Conservation (phyloP, 2,888 invertebrate species). For the Stenoptilia bipunctidactyla region DNA sequence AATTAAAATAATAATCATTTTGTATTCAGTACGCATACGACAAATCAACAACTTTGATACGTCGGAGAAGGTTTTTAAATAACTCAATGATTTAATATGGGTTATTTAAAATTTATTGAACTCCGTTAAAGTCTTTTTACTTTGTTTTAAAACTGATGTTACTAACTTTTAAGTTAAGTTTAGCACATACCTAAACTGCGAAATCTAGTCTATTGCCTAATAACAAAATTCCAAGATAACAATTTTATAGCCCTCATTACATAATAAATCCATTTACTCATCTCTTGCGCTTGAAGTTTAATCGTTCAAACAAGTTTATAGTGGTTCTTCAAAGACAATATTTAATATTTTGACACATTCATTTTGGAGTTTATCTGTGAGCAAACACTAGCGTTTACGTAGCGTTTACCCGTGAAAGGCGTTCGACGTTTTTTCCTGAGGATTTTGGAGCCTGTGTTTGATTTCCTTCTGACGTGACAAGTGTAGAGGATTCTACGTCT, state of each 20-base stretch:
- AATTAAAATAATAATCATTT: conserved; percentile 55
- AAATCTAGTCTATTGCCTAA: too few species aligned
- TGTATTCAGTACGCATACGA: conserved; percentile 40
- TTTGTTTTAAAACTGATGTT: too few species aligned
- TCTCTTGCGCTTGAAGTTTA: conserved; percentile 19
- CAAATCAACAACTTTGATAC: conserved; percentile 28
- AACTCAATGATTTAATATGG: too few species aligned
- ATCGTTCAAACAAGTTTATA: conserved; percentile 39
- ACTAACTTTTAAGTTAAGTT: too few species aligned
- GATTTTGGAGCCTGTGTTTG: conserved; percentile 46
- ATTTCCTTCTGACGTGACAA: conserved; percentile 64
- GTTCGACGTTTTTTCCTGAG: conserved; percentile 55
- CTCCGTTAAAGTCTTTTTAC: too few species aligned
- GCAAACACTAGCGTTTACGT: too few species aligned
- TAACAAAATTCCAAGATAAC: too few species aligned
- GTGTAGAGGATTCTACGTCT: conserved; percentile 47
- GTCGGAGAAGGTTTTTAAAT: conserved; percentile 3
- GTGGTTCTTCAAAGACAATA: conserved; percentile 47
- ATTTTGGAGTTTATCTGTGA: conserved; percentile 62
- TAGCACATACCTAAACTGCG: too few species aligned
- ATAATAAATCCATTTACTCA: too few species aligned
- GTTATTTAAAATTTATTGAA: too few species aligned
- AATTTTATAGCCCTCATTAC: too few species aligned
- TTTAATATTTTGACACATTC: conserved; percentile 71
- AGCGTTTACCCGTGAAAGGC: conserved; percentile 61